phyloP scores from a whole-genome alignment of 2,888 invertebrate species.

The Metacarcinus magister region DNA sequence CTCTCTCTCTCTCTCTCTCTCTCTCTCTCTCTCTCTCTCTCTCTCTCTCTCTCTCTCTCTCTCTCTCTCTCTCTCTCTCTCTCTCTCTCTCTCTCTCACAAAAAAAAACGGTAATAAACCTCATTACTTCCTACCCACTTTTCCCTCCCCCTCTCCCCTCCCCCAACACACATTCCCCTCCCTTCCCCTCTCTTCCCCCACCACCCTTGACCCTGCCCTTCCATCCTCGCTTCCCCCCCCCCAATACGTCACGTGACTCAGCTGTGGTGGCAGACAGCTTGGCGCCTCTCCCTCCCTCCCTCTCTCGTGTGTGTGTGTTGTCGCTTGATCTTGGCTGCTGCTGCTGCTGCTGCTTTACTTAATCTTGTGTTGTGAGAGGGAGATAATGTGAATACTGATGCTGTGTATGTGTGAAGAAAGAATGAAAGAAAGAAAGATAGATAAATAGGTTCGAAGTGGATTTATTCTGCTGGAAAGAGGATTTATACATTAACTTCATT shows the following conservation, averaged over 20 bases:
- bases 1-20: background rate
- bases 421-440: background rate
- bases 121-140: background rate
- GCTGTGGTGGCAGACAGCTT: constrained; percentile 60
- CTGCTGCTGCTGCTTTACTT: background rate
- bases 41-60: constrained; percentile 30
- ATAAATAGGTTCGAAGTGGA: background rate
- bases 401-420: background rate
- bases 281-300: constrained; percentile 53
- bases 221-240: background rate
- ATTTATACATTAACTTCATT: no score
- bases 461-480: no score
- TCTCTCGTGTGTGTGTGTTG: background rate
- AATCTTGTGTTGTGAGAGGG: background rate
- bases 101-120: background rate
- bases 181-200: background rate
- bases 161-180: background rate
- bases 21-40: constrained; percentile 35
- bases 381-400: background rate
- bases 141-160: background rate
- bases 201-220: background rate
- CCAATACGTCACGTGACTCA: constrained; percentile 56
- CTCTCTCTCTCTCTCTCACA: no score
- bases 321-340: background rate
- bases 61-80: no score